Conservation (phyloP, 2,797 vertebrate genomes). For the Centropyge bicolor region DNA sequence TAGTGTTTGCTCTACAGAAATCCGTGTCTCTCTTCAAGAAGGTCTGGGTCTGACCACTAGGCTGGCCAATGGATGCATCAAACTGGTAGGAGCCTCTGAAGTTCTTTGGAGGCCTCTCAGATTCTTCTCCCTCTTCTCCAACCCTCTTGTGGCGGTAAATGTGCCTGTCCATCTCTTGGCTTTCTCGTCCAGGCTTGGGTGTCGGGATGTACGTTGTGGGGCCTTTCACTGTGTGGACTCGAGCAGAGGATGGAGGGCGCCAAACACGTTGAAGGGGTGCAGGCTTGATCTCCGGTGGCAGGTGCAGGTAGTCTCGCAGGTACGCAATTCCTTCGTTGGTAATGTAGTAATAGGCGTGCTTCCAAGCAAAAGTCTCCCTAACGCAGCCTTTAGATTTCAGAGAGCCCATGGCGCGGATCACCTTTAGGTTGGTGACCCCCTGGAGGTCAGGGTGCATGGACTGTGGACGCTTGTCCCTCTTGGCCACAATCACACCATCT, state of each 20-base stretch:
- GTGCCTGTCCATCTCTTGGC: constrained; percentile 62
- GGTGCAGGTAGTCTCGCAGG: constrained; percentile 87
- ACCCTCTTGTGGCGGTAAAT: constrained; percentile 80
- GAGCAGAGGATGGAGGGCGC: constrained; percentile 61
- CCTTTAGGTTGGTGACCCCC: constrained; percentile 87
- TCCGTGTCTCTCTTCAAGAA: constrained; percentile 18
- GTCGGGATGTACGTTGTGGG: constrained; percentile 73
- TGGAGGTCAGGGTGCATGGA: constrained; percentile 88
- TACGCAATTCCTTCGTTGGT: constrained; percentile 86
- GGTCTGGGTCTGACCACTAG: constrained; percentile 18
- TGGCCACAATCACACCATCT: constrained; percentile 91
- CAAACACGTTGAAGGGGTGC: constrained; percentile 84
- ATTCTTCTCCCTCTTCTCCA: constrained; percentile 15
- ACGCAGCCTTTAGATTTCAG: constrained; percentile 88
- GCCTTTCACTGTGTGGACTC: constrained; percentile 63
- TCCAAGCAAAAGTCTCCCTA: constrained; percentile 89
- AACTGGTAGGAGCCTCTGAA: constrained; percentile 4
- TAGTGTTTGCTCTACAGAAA: constrained; percentile 3
- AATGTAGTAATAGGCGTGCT: constrained; percentile 91
- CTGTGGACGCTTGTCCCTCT: constrained; percentile 88
- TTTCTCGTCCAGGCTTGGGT: constrained; percentile 53
- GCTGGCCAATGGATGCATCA: neutral
- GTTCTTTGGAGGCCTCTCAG: constrained; percentile 11
- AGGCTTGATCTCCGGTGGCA: constrained; percentile 89
- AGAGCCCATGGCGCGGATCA: constrained; percentile 87